These are phyloP conservation scores for Champsocephalus gunnari DNA, from an alignment of 2,797 vertebrate species.

Conservation along the genomic window DNA sequence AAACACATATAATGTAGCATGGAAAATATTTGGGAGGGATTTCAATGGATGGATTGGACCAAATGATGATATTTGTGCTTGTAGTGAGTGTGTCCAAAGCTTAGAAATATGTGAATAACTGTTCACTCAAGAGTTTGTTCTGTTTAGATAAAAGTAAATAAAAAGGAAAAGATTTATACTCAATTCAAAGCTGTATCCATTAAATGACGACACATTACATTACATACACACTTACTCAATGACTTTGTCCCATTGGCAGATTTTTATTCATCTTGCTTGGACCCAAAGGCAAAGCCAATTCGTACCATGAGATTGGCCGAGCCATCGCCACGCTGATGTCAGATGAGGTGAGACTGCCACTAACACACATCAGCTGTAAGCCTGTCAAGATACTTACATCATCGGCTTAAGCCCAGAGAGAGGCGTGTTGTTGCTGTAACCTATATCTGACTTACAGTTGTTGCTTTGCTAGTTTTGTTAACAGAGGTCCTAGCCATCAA, in stretches of 20 bases:
- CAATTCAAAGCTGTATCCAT: neutral
- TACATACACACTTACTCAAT: neutral
- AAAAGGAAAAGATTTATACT: neutral
- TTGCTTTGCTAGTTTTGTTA: too few species aligned
- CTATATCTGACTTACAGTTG: too few species aligned
- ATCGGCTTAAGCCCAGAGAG: too few species aligned
- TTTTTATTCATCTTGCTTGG: slow-evolving; percentile 98
- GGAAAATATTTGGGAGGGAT: neutral
- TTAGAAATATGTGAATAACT: neutral
- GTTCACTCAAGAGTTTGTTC: neutral
- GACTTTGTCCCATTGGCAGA: slow-evolving; percentile 74
- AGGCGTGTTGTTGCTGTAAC: too few species aligned
- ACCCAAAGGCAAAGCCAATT: slow-evolving; percentile 98
- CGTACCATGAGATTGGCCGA: slow-evolving; percentile 98
- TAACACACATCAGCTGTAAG: neutral
- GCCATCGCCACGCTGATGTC: slow-evolving; percentile 98
- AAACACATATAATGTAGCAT: neutral
- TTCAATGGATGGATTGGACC: neutral
- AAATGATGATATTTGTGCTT: neutral
- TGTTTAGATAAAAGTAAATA: too few species aligned
- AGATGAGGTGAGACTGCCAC: slow-evolving; percentile 88
- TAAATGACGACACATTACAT: neutral
- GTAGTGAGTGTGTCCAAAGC: neutral
- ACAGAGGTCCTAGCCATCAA: too few species aligned
- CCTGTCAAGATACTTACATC: too few species aligned